A percentile compares a stretch with the other conserved stretches of the same genome.
phyloP scores from a whole-genome alignment of 2,113 vertebrate species.

The Cyprinodon tularosa region DNA sequence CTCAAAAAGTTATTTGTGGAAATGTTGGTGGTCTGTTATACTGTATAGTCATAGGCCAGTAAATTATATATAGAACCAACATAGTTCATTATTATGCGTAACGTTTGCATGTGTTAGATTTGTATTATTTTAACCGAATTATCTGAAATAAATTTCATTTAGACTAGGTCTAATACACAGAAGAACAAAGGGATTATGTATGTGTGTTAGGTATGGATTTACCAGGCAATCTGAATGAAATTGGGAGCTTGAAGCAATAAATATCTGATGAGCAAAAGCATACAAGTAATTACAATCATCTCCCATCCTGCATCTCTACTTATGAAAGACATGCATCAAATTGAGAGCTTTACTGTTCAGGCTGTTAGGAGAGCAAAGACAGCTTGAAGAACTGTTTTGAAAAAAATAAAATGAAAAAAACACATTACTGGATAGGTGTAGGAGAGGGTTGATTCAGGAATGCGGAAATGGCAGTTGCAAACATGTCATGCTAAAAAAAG shows the following conservation, averaged over 20 bases:
- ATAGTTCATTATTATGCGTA: too few species aligned
- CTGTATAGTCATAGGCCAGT: too few species aligned
- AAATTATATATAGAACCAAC: too few species aligned
- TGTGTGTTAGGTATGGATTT: not conserved
- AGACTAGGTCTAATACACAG: not conserved
- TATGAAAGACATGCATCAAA: conserved; percentile 21
- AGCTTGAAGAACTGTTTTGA: not conserved
- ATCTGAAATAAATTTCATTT: too few species aligned
- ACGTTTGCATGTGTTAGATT: too few species aligned
- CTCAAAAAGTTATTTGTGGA: too few species aligned
- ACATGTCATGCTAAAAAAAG: not conserved
- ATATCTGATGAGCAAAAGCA: not conserved
- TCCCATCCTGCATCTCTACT: conserved; percentile 6
- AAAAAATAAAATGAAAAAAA: conserved; percentile 1
- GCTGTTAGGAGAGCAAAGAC: not conserved
- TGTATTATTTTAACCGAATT: too few species aligned
- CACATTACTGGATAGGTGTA: conserved; percentile 1
- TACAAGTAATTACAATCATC: not conserved
- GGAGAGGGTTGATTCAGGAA: not conserved
- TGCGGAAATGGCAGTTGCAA: not conserved
- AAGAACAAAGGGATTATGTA: not conserved
- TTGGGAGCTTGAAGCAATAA: not conserved
- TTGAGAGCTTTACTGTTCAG: conserved; percentile 6
- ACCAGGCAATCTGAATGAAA: not conserved
- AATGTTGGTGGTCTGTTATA: too few species aligned